These are phyloP conservation scores for Nephrotoma flavescens DNA, from an alignment of 2,888 invertebrate genomes.

Conservation along the genomic window DNA sequence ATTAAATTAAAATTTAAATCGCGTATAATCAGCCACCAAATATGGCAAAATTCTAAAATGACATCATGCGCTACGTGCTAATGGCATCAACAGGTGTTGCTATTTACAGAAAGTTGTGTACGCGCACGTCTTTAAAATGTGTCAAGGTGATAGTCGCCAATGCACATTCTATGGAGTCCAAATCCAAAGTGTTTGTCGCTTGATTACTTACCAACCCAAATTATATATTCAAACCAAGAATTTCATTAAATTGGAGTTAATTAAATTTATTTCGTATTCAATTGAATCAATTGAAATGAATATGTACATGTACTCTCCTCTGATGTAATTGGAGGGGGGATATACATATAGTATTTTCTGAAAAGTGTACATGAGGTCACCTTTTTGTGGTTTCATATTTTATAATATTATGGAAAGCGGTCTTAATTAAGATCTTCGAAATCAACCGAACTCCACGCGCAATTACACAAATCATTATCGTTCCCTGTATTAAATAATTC, in stretches of 20 bases:
- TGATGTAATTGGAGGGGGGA: not conserved
- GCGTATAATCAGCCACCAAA: not conserved
- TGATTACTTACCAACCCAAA: not conserved
- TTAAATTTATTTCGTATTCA: not conserved
- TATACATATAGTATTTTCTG: not conserved
- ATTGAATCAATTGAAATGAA: not conserved
- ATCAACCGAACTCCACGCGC: not conserved
- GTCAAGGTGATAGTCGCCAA: not conserved
- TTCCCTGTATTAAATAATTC: not conserved
- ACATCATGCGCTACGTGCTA: not conserved
- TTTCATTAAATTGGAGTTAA: not conserved
- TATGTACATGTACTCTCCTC: not conserved
- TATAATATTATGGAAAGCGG: not conserved
- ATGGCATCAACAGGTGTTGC: not conserved
- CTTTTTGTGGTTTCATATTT: not conserved
- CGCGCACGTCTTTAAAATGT: not conserved
- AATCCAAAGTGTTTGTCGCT: not conserved
- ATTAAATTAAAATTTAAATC: not conserved
- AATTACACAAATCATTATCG: not conserved
- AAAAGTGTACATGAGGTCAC: not conserved
- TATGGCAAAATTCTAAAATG: not conserved
- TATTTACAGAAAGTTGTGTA: too few species aligned
- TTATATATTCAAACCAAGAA: not conserved
- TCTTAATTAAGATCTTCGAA: not conserved
- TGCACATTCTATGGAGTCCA: not conserved